These are phyloP conservation scores for Vanacampus margaritifer DNA, from an alignment of 2,113 vertebrate species.

Conservation along the genomic window DNA sequence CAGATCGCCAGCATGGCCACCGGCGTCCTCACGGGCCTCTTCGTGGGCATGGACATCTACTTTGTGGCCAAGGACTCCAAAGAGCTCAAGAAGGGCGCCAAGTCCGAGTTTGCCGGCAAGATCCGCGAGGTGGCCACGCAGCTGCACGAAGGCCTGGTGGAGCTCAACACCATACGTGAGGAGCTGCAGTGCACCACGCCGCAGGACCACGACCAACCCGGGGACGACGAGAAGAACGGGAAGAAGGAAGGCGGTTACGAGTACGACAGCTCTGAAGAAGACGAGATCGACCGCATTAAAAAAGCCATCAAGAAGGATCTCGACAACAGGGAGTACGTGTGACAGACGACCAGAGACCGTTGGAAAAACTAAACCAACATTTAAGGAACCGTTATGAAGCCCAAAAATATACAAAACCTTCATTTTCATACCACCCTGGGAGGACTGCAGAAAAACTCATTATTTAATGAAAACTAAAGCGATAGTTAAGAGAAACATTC, in stretches of 20 bases:
- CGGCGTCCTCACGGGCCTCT: conserved; percentile 65
- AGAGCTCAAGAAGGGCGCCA: conserved; percentile 72
- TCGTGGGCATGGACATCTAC: conserved; percentile 76
- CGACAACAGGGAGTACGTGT: conserved; percentile 52
- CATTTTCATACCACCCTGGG: too few relatives aligned
- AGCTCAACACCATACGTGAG: conserved; percentile 65
- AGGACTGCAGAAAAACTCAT: too few relatives aligned
- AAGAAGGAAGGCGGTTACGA: conserved; percentile 11
- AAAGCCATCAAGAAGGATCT: conserved; percentile 58
- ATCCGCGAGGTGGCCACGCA: conserved; percentile 67
- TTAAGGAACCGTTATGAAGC: too few relatives aligned
- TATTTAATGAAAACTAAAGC: too few relatives aligned
- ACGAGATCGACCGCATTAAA: conserved; percentile 58
- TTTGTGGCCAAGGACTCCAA: conserved; percentile 77
- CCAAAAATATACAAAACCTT: too few relatives aligned
- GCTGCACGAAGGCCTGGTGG: conserved; percentile 70
- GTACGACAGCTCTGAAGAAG: conserved; percentile 38
- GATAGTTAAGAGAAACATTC: too few relatives aligned
- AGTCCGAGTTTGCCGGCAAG: conserved; percentile 72
- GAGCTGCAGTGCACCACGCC: conserved; percentile 59
- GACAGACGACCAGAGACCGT: neutral
- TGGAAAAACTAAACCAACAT: neutral
- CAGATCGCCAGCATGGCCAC: conserved; percentile 74
- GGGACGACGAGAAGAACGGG: fast-evolving
- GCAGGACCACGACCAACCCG: fast-evolving